These are phyloP conservation scores for Dysmachus trigonus DNA, from an alignment of 2,888 invertebrate genomes.

Conservation along the genomic window DNA sequence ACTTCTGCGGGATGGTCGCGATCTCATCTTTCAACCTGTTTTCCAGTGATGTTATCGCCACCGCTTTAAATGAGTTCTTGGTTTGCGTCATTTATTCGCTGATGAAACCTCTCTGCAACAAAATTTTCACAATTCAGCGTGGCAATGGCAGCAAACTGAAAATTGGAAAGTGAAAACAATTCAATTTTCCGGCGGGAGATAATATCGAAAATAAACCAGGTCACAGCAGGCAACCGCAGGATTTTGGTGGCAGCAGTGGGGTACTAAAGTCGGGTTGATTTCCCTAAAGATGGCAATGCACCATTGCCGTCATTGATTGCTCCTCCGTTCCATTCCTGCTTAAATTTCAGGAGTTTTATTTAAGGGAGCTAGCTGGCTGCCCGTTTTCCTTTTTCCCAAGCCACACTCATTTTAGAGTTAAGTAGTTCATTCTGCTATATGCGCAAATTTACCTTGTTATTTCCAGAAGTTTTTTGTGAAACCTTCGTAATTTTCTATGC, in stretches of 20 bases:
- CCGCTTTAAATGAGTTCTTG: neutral
- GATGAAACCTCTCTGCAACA: neutral
- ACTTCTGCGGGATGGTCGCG: neutral
- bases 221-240: neutral
- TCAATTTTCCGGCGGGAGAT: neutral
- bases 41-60: neutral
- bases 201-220: neutral
- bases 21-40: neutral
- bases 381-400: neutral
- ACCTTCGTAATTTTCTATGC: neutral
- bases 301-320: neutral
- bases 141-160: neutral
- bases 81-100: neutral
- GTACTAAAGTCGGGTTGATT: neutral
- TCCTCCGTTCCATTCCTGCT: neutral
- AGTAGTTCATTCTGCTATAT: neutral
- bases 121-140: neutral
- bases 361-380: neutral
- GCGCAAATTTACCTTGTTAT: neutral
- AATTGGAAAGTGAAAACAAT: neutral
- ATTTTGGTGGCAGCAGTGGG: neutral
- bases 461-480: neutral
- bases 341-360: neutral
- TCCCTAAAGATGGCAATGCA: neutral
- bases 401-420: neutral